Percentiles rank a stretch among this genome's conserved stretches.
phyloP scores from a whole-genome alignment of 1,140 invertebrate genomes.

The Bombus soroeensis region DNA sequence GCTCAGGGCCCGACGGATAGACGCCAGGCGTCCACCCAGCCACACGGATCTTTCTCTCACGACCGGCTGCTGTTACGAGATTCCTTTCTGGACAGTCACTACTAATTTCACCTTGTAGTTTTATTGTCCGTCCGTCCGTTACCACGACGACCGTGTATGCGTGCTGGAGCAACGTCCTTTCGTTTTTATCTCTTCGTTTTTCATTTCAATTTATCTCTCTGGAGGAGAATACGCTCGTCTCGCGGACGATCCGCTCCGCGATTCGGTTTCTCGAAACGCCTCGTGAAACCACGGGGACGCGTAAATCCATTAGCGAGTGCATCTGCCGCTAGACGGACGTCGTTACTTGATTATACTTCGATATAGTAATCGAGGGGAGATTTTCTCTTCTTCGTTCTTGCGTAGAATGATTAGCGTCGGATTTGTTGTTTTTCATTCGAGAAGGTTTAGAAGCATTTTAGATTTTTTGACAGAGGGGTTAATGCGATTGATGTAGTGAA shows the following conservation, averaged over 20 bases:
- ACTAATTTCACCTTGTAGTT: slow-evolving; percentile 56
- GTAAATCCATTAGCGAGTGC: slow-evolving; percentile 31
- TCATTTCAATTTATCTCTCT: background rate
- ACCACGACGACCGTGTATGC: background rate
- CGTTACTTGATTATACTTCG: background rate
- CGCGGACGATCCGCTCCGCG: background rate
- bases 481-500: too few species aligned
- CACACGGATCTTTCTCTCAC: slow-evolving; percentile 15
- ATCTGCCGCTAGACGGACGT: slow-evolving; percentile 21
- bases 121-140: slow-evolving; percentile 17
- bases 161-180: background rate
- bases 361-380: background rate
- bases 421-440: too few species aligned
- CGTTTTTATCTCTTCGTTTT: background rate
- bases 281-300: slow-evolving; percentile 7
- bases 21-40: slow-evolving; percentile 45
- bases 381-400: background rate
- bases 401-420: background rate
- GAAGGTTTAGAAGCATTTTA: too few species aligned
- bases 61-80: slow-evolving; percentile 34
- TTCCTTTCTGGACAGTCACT: slow-evolving; percentile 45
- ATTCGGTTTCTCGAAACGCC: background rate
- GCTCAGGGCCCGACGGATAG: slow-evolving; percentile 55
- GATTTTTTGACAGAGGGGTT: too few species aligned
- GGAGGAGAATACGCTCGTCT: background rate